Conservation (phyloP, 2,888 invertebrate genomes). For the Nasonia oneida region DNA sequence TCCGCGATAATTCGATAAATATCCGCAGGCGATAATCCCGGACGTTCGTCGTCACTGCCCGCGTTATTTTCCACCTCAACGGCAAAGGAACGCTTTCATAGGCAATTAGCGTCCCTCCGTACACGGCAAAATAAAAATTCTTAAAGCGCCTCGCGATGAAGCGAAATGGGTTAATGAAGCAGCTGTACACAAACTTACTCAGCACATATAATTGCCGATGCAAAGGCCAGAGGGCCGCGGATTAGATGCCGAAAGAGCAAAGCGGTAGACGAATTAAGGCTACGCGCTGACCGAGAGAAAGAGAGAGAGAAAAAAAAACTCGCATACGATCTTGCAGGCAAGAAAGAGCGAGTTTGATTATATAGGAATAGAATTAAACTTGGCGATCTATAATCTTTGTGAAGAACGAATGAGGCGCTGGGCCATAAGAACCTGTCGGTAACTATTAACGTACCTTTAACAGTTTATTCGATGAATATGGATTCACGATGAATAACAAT, state of each 20-base stretch:
- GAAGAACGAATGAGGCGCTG: too few relatives aligned
- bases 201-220: constrained; percentile 29
- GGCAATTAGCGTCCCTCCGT: constrained; percentile 32
- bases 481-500: too few relatives aligned
- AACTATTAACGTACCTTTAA: too few relatives aligned
- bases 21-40: neutral
- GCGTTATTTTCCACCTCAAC: constrained; percentile 5
- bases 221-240: neutral
- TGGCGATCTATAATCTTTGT: neutral
- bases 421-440: too few relatives aligned
- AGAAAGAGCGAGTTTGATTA: neutral
- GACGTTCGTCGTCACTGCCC: neutral
- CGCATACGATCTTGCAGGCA: neutral
- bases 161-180: constrained; percentile 48
- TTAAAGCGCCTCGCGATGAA: constrained; percentile 10
- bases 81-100: constrained; percentile 15
- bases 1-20: neutral
- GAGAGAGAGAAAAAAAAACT: neutral
- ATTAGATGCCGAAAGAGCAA: constrained; percentile 10
- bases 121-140: neutral
- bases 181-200: neutral
- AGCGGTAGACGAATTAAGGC: neutral
- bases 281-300: neutral
- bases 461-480: too few relatives aligned
- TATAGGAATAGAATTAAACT: neutral